Base-by-base conservation (phyloP, 2,113 vertebrate genomes). In the Telmatochromis brachygnathus region DNA sequence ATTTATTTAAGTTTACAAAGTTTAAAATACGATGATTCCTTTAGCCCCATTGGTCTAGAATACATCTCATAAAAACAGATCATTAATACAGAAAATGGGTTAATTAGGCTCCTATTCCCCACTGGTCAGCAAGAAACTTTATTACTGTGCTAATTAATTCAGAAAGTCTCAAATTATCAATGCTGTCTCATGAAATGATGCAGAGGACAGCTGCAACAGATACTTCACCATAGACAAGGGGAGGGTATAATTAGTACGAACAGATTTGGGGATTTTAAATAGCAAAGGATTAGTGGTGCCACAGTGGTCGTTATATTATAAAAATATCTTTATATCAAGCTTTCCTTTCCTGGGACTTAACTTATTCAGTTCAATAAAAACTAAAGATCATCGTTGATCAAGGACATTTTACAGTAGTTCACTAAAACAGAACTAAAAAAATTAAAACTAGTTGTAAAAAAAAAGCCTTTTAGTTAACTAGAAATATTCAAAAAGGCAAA, bases 81-180 rank as follows among this genome's bases (percentile, higher is more conserved):
- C 33, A 87, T 94, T 93, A 93, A 87, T 91, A 85, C 82, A 86
- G 92, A 93, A 96, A 95, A 93, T 94, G 88, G 95, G 95, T 93
- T 96, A 96, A 96, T 96, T 95, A 93, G 89, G 77, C 87, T 84
- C 88, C 85, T 89, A 95, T 96, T 95, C 92, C 96, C 95, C 77
- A 84, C 90, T 93, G 94, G 94, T 95, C 94, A 95, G 93, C 90
- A 90, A 88, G 90, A 92, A 91, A 92, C 86, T 88, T 94, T 90
- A 86, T 86, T 89, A 84, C 86, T 88, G 90, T 89, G 87, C 94
- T 96, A 95, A 95, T 96, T 95, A 94, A 91, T 93, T 92, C 68
- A 79, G 84, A 91, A 92, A 94, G 91, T 88, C 88, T 91, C 77
- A 87, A 94, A 92, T 82, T 85, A 90, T 94, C 83, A 73, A 91